Base-by-base conservation (phyloP, 2,888 invertebrate genomes). In the Tethea ocularis region DNA sequence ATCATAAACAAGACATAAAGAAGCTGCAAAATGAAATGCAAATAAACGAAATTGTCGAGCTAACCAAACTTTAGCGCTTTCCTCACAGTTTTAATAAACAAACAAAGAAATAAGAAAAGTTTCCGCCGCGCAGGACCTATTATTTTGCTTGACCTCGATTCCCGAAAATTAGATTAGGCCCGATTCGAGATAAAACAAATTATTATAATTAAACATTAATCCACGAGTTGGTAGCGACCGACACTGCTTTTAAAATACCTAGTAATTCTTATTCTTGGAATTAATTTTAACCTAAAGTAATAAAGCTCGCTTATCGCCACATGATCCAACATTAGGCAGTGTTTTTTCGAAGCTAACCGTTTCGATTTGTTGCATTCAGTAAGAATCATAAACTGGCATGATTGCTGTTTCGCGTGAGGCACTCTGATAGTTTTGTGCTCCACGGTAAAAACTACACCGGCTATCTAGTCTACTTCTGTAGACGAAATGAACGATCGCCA, bases 371-470 rank as follows among this genome's bases (percentile, higher is more conserved):
- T 86, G 86, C 87, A 86, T 86, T 86, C 79, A 83, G 77, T 71
- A 72, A 71, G 74, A 77, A 78, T 82, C 78, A 79, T 81, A 79
- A 82, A 80, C 75, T 70, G 77, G 76, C 74, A 72, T 91, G 88
- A 91, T 91, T 86, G 80, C 88, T 62, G 58, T 85, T 85, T 91
- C 83, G 91, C 91, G 91, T 91, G 91, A 74, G 68, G 58, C 60
- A 62, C 64, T 72, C 71, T 82, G 78, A 83, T 88, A 84, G 84
- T 84, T 85, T 77, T 78, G 75, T 83, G 69, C 75, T 74, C 69
- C 67, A 71, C 77, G 79, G 84, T 75, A 74, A 78, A 77, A 78
- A 78, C 69, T 57, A 71, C 67, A 64, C 71, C 69, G 63, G 66
- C 62, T 82, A 78, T 80, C 75, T 33, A 33, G 33, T 33, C 33